These are phyloP conservation scores for Crotalus tigris DNA, from an alignment of 2,113 vertebrate species.

Conservation along the genomic window DNA sequence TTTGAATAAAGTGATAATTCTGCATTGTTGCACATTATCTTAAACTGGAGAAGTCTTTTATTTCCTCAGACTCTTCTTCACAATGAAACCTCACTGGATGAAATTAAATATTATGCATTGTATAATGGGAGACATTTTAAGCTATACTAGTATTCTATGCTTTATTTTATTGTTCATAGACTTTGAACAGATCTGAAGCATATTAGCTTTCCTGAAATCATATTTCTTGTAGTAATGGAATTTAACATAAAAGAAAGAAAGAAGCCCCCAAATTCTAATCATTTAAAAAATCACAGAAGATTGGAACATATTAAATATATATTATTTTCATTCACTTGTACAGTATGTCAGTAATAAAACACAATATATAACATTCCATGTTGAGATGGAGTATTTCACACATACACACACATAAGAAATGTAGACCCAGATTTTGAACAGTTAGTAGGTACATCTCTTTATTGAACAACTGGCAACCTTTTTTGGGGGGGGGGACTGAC, in stretches of 20 bases:
- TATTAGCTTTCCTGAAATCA: neutral
- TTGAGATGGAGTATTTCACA: slow-evolving; percentile 10
- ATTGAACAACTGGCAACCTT: neutral
- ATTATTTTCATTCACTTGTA: neutral
- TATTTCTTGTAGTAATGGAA: neutral
- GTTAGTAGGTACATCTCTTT: neutral
- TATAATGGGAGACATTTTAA: neutral
- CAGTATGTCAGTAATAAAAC: slow-evolving; percentile 6
- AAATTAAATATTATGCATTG: neutral
- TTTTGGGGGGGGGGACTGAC: neutral
- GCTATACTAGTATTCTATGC: neutral
- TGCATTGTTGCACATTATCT: neutral
- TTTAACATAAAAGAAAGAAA: neutral
- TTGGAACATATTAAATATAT: neutral
- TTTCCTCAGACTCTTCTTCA: neutral
- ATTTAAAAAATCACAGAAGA: neutral
- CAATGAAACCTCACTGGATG: neutral
- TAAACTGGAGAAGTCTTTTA: neutral
- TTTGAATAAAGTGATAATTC: neutral
- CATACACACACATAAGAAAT: neutral
- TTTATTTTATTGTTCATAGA: neutral
- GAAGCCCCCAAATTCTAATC: neutral
- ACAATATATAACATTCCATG: neutral
- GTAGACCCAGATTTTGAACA: neutral
- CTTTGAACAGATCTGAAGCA: neutral